Base-by-base conservation (phyloP, 2,113 vertebrate species). In the Barnardius zonarius region DNA sequence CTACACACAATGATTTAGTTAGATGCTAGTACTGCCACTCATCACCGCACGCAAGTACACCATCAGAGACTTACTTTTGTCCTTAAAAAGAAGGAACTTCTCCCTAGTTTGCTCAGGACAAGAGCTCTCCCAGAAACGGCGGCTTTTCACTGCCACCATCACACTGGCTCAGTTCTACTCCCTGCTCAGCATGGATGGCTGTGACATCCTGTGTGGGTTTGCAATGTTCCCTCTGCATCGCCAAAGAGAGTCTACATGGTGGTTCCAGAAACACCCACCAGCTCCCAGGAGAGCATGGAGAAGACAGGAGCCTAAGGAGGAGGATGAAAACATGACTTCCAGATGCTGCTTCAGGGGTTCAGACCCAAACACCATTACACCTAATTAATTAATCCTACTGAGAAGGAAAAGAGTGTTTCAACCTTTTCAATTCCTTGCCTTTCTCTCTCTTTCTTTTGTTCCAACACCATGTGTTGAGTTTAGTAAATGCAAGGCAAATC, bases 131-230 rank as follows among this genome's bases (percentile, higher is more conserved):
- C 35, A 33, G 3, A 2, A 31, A 46, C 0, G 0, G 37, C n/a
- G 88, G 72, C 23, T 90, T 68, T 88, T 31, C 62, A 62, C 7
- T 70, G 27, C 13, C 24, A 79, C 35, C 33, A 20, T 33, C 25
- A 30, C 0, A 0, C 15, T 55, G 59, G 48, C 18, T 62, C 83
- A n/a, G 10, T 9, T 43, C 11, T 61, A 30, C 83, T 44, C 41
- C 41, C 69, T 62, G 61, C 59, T 57, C 19, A 48, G 63, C 3
- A 2, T 0, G n/a, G 35, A 33, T 1, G 7, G 44, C 69, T 4
- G 3, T 30, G 48, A 79, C 19, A 54, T 5, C 28, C 41, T 30
- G 0, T 0, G 0, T 52, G 74, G 14, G 28, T n/a, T 41, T 81
- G n/a, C 28, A n/a, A 16, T 69, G 20, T 2, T 61, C 33, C 23